Percentiles rank a stretch among this genome's conserved stretches.
These are phyloP conservation scores for Malthinus seriepunctatus DNA, from an alignment of 2,888 invertebrate genomes.

Conservation along the genomic window DNA sequence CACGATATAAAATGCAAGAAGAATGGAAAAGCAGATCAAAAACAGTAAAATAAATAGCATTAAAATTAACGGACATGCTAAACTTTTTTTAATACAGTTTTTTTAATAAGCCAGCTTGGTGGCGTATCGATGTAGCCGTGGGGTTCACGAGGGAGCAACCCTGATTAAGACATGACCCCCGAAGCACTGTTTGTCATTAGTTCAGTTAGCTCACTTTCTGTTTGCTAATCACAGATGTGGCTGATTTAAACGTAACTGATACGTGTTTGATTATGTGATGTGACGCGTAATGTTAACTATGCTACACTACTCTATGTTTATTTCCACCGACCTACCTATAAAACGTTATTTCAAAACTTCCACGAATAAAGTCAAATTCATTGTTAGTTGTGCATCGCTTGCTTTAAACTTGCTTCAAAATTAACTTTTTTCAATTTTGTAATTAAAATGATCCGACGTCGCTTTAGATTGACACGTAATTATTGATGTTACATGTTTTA, in stretches of 20 bases:
- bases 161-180: conserved; percentile 53
- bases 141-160: conserved; percentile 41
- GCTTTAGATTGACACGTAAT: conserved; percentile 26
- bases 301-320: conserved; percentile 3
- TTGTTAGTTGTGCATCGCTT: neutral
- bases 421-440: no score
- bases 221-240: conserved; percentile 56
- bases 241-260: conserved; percentile 43
- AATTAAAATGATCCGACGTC: no score
- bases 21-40: conserved; percentile 38
- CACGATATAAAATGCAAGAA: conserved; percentile 36
- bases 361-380: no score
- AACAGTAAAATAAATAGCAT: conserved; percentile 41
- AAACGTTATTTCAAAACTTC: no score
- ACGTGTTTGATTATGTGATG: conserved; percentile 39
- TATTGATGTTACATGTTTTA: conserved; percentile 42
- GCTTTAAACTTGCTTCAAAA: neutral
- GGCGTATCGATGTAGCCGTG: conserved; percentile 46
- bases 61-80: conserved; percentile 40
- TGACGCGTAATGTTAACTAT: conserved; percentile 37
- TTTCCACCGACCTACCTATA: neutral
- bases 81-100: conserved; percentile 44
- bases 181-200: conserved; percentile 54
- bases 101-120: conserved; percentile 41
- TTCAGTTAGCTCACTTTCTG: conserved; percentile 53